phyloP scores from a whole-genome alignment of 2,113 vertebrate genomes.

The Patagioenas fasciata region DNA sequence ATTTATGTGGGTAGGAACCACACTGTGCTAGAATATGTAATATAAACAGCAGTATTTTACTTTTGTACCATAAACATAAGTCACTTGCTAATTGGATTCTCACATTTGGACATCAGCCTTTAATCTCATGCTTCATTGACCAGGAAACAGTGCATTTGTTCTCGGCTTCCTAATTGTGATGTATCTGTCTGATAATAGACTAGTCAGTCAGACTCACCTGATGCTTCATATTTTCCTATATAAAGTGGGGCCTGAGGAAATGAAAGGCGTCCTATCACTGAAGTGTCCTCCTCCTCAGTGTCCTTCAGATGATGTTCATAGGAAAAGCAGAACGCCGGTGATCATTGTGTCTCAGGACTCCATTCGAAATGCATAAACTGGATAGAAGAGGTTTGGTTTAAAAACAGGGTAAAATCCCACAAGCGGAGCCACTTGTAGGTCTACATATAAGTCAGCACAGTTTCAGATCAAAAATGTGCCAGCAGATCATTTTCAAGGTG shows the following conservation, averaged over 20 bases:
- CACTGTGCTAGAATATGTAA: background rate
- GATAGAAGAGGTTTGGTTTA: background rate
- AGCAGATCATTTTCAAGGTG: background rate
- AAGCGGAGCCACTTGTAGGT: background rate
- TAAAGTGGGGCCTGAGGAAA: background rate
- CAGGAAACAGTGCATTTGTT: conserved; percentile 36
- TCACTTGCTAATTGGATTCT: conserved; percentile 57
- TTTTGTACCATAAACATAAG: conserved; percentile 22
- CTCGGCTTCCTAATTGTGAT: conserved; percentile 11
- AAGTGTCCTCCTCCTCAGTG: background rate
- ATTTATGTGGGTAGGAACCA: background rate
- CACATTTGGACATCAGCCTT: conserved; percentile 41
- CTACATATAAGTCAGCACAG: background rate
- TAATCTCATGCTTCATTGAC: conserved; percentile 54
- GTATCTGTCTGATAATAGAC: background rate
- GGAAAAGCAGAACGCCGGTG: background rate
- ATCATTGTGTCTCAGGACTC: background rate
- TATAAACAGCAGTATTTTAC: conserved; percentile 35
- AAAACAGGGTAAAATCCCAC: background rate
- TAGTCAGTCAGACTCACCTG: conserved; percentile 10
- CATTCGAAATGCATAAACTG: background rate
- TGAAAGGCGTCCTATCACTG: background rate
- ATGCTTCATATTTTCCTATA: background rate
- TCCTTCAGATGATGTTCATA: background rate
- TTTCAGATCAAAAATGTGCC: background rate